Evolutionary conservation across 2,797 vertebrate species (phyloP).

Genomic region (Poeciliopsis gracilis): DNA sequence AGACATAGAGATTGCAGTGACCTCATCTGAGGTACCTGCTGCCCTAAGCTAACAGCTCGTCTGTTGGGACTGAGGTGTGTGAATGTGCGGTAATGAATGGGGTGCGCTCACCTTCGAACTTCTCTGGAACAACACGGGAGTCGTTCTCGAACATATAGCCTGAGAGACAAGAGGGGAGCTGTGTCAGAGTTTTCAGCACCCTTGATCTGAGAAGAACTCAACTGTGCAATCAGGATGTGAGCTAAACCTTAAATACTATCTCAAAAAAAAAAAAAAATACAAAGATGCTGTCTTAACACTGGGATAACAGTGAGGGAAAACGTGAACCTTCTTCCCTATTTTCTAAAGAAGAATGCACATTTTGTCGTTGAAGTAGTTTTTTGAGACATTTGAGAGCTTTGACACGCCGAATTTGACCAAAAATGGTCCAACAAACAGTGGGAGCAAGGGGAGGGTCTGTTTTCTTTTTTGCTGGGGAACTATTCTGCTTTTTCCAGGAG

Average conservation of each 20-base stretch:
- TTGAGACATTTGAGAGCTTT: not conserved
- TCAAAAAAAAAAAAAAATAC: constrained; percentile 13
- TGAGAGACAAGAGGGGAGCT: constrained; percentile 64
- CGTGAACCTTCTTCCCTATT: constrained; percentile 1
- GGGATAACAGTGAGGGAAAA: constrained; percentile 18
- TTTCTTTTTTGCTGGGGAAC: constrained; percentile 68
- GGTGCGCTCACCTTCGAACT: constrained; percentile 88
- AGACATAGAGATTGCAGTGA: constrained; percentile 14
- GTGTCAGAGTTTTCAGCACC: constrained; percentile 41
- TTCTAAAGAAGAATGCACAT: constrained; percentile 8
- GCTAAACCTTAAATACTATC: constrained; percentile 36
- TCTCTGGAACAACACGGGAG: constrained; percentile 94
- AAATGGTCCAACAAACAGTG: constrained; percentile 66
- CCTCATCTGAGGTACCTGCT: constrained; percentile 12
- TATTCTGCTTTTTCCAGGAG: constrained; percentile 72
- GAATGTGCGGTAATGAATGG: constrained; percentile 10
- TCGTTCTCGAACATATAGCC: constrained; percentile 94
- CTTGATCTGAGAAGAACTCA: constrained; percentile 8
- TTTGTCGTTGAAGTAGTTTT: constrained; percentile 15
- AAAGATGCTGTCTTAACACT: constrained; percentile 19
- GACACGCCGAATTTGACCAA: constrained; percentile 8
- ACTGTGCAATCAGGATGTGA: constrained; percentile 16
- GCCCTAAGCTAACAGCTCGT: constrained; percentile 13
- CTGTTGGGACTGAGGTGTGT: constrained; percentile 21
- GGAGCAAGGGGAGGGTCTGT: constrained; percentile 63